These are phyloP conservation scores for Setophaga kirtlandii DNA, from an alignment of 2,113 vertebrate genomes.

Conservation along the genomic window DNA sequence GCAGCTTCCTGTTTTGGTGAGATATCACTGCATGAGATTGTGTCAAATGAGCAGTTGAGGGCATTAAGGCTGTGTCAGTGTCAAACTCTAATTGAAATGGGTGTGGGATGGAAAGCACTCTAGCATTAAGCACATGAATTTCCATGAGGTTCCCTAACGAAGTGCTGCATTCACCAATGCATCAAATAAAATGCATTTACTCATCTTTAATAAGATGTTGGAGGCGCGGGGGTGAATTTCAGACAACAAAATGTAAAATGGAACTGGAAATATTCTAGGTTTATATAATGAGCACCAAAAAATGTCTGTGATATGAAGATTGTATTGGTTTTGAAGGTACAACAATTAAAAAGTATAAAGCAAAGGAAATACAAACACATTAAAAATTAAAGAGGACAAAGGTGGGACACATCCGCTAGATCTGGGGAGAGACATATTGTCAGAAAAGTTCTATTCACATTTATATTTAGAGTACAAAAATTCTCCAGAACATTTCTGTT, in stretches of 20 bases:
- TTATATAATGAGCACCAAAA: rapidly evolving
- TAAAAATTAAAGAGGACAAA: not conserved
- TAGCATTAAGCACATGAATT: slow-evolving; percentile 72
- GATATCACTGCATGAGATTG: slow-evolving; percentile 66
- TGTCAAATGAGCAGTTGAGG: slow-evolving; percentile 40
- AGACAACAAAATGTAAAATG: not conserved
- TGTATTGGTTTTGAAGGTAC: not conserved
- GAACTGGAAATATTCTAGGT: not conserved
- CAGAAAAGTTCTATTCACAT: not conserved
- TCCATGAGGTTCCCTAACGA: slow-evolving; percentile 64
- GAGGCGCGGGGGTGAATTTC: not conserved
- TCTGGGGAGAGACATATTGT: not conserved
- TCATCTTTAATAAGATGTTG: slow-evolving; percentile 11
- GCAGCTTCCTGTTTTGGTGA: slow-evolving; percentile 68
- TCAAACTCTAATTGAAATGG: slow-evolving; percentile 72
- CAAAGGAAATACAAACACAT: not conserved
- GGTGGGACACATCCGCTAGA: not conserved
- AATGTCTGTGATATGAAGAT: not conserved
- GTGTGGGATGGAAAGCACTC: slow-evolving; percentile 55
- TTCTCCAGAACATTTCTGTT: not conserved
- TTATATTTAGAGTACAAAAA: not conserved
- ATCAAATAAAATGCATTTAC: slow-evolving; percentile 39
- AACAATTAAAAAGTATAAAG: not conserved
- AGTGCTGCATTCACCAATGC: slow-evolving; percentile 39
- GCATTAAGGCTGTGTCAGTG: slow-evolving; percentile 62